phyloP scores from a whole-genome alignment of 2,113 vertebrate genomes.

The Grammatotria lemairii region DNA sequence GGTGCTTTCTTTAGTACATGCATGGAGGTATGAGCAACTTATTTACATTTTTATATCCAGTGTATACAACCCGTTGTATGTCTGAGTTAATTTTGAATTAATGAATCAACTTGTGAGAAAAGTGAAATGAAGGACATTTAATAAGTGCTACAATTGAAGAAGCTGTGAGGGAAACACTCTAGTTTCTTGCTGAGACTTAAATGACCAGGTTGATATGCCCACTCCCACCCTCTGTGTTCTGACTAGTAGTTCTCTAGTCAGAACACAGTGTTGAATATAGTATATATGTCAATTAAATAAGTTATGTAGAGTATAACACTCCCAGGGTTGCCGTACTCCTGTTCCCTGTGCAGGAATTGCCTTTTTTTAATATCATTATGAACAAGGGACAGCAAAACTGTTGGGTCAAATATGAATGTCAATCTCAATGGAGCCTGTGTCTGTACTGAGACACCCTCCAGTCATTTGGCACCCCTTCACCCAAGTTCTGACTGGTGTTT shows the following conservation, averaged over 20 bases:
- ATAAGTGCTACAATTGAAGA: background rate
- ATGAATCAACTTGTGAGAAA: background rate
- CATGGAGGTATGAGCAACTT: background rate
- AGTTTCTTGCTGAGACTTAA: background rate
- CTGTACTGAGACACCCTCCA: background rate
- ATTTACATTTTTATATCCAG: background rate
- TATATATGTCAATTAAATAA: background rate
- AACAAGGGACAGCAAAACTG: background rate
- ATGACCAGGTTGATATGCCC: background rate
- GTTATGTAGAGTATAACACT: background rate
- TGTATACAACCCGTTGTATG: background rate
- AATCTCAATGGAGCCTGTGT: background rate
- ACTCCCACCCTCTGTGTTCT: background rate
- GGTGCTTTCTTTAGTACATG: constrained; percentile 6
- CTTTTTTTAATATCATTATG: background rate
- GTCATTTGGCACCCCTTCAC: background rate
- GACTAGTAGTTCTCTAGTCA: background rate
- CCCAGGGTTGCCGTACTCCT: background rate
- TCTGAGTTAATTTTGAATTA: background rate
- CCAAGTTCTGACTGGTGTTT: background rate
- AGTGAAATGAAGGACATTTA: background rate
- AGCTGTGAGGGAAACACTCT: background rate
- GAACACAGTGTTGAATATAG: background rate
- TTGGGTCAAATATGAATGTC: background rate
- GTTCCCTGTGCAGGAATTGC: background rate